Percentiles rank a stretch among this genome's conserved stretches.
These are phyloP conservation scores for Ophion slaviceki DNA, from an alignment of 2,888 invertebrate species.

Conservation along the genomic window DNA sequence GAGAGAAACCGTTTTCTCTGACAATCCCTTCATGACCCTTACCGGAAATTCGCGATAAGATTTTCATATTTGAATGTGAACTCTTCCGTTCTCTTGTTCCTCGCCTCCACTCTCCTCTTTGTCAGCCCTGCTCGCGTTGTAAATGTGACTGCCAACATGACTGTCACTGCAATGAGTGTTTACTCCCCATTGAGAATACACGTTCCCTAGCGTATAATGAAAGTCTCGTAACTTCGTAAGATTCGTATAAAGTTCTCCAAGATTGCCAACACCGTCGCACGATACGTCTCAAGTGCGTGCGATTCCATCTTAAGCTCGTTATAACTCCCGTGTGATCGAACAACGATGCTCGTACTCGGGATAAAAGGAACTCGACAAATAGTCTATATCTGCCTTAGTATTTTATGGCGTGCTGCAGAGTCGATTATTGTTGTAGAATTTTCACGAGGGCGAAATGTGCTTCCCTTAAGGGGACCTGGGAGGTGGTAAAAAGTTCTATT, in stretches of 20 bases:
- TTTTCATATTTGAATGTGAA: conserved; percentile 65
- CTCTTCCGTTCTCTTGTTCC: conserved; percentile 54
- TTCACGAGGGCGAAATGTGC: too few relatives aligned
- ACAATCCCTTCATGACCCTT: conserved; percentile 32
- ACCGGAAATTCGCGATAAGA: conserved; percentile 54
- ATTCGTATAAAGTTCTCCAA: conserved; percentile 19
- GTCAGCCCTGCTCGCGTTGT: not conserved
- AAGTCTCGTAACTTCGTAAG: conserved; percentile 30
- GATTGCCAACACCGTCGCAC: not conserved
- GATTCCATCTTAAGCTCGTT: not conserved
- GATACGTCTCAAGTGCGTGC: not conserved
- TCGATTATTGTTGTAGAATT: too few relatives aligned
- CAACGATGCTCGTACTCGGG: too few relatives aligned
- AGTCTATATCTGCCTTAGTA: too few relatives aligned
- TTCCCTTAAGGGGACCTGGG: too few relatives aligned
- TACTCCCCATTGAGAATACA: conserved; percentile 43
- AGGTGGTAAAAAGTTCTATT: too few relatives aligned
- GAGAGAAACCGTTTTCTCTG: conserved; percentile 13
- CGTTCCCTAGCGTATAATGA: conserved; percentile 38
- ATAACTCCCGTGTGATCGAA: too few relatives aligned
- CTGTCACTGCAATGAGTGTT: conserved; percentile 9
- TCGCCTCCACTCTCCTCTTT: conserved; percentile 13
- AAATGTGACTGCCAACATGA: not conserved
- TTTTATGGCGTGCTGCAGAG: too few relatives aligned
- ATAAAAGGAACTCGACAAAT: not conserved